Evolutionary conservation across 1,140 invertebrate genomes (phyloP).

Genomic region (Drosophila repleta): DNA sequence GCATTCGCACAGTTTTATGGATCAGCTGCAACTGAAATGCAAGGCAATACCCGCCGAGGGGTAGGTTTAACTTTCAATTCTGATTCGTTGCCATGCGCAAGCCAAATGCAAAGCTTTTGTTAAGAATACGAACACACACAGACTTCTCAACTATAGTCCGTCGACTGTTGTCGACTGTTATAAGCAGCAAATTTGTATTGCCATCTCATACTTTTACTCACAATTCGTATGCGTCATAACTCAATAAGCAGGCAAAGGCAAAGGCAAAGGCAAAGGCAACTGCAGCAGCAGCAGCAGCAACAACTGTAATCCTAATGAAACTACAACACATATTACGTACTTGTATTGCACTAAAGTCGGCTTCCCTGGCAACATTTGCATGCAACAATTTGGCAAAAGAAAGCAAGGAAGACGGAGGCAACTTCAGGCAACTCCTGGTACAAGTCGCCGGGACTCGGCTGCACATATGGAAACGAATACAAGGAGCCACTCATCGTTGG

Average conservation of each 20-base stretch:
- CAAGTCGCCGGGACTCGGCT: conserved; percentile 23
- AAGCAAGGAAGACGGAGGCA: conserved; percentile 17
- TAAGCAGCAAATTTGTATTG: conserved; percentile 80
- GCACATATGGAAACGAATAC: conserved; percentile 36
- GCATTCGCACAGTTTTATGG: conserved; percentile 79
- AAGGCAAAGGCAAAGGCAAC: conserved; percentile 32
- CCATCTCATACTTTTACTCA: conserved; percentile 58
- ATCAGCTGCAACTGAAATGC: conserved; percentile 80
- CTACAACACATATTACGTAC: conserved; percentile 69
- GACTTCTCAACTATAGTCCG: conserved; percentile 49
- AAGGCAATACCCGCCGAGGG: conserved; percentile 44
- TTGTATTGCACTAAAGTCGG: conserved; percentile 21
- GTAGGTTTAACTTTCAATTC: conserved; percentile 55
- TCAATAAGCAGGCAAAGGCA: conserved; percentile 74
- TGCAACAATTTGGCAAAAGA: conserved; percentile 77
- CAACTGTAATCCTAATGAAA: conserved; percentile 82
- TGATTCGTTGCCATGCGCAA: conserved; percentile 61
- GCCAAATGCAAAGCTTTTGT: conserved; percentile 76
- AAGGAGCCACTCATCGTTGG: conserved; percentile 44
- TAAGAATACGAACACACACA: conserved; percentile 51
- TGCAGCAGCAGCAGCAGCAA: conserved; percentile 18
- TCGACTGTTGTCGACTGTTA: conserved; percentile 67
- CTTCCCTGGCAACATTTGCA: conserved; percentile 62
- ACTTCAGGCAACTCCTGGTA: conserved; percentile 39
- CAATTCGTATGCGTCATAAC: conserved; percentile 80